Conservation (phyloP, 2,797 vertebrate species). For the Artibeus lituratus region DNA sequence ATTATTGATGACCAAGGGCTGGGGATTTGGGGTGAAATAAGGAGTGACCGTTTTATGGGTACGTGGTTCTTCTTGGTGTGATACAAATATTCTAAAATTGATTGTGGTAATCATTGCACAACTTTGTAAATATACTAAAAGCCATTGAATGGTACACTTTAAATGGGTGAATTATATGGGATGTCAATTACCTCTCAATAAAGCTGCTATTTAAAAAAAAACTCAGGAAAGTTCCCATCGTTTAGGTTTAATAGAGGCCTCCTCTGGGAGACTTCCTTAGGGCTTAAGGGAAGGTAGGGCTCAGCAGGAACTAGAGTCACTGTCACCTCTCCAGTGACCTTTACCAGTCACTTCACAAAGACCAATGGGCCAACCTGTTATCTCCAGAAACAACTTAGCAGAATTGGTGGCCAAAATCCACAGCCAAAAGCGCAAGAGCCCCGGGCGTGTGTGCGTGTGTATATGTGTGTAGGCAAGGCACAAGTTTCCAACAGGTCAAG, state of each 20-base stretch:
- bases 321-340: not conserved
- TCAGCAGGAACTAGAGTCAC: not conserved
- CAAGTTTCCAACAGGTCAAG: slow-evolving; percentile 11
- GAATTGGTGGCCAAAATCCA: not conserved
- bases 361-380: not conserved
- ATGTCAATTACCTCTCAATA: not conserved
- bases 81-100: not conserved
- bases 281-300: not conserved
- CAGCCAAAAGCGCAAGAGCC: not conserved
- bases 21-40: not conserved
- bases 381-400: slow-evolving; percentile 6
- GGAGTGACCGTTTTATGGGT: not conserved
- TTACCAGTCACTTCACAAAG: not conserved
- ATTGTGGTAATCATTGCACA: not conserved
- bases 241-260: not conserved
- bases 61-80: not conserved
- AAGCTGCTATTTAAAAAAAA: not conserved
- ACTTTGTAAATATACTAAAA: not conserved
- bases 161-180: not conserved
- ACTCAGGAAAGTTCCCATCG: not conserved
- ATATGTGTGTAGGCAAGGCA: not conserved
- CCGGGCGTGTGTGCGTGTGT: not conserved
- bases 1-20: not conserved
- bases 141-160: not conserved
- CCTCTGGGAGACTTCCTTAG: not conserved